Base-by-base conservation (phyloP, 2,113 vertebrate genomes). In the Tachuris rubrigastra region DNA sequence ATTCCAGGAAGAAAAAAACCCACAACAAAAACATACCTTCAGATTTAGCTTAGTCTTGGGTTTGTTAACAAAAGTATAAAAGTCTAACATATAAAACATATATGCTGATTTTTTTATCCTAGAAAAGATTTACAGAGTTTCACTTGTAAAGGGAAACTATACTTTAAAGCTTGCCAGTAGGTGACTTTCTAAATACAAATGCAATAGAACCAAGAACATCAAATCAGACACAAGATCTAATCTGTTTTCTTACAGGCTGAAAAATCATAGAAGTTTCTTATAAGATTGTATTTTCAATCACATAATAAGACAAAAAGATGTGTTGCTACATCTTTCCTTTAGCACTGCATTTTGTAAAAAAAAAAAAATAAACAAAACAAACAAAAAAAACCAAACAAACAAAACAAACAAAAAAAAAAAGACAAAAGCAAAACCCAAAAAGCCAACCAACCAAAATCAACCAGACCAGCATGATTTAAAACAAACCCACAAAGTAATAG, bases 401-500 rank as follows among this genome's bases (percentile, higher is more conserved):
- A 63, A 30, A 47, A 67, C n/a, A n/a, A n/a, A n/a, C n/a, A 5
- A 24, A n/a, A 59, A 37, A 58, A n/a, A 28, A 65, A 31, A 18
- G 35, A 67, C 59, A 60, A 20, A 6, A n/a, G n/a, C n/a, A n/a
- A 67, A 59, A 44, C 16, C 19, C 3, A 67, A 73, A 6, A 37
- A 67, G 67, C 10, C 37, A 67, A 59, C n/a, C n/a, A 50, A 39
- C 19, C 33, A 44, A 39, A 52, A 39, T 16, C 28, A 46, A 68
- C 3, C 8, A 8, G 9, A 74, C 13, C 8, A 33, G 14, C 17
- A 12, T 3, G 2, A 56, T 31, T 8, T 53, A 1, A 68, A 28
- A 63, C 3, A 7, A 33, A 37, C 8, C 24, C 17, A 53, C 31
- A 41, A 50, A 16, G 8, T 30, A 25, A 37, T 6, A 68, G 14